Conservation (phyloP, 2,888 invertebrate genomes). For the Drosophila yooni region DNA sequence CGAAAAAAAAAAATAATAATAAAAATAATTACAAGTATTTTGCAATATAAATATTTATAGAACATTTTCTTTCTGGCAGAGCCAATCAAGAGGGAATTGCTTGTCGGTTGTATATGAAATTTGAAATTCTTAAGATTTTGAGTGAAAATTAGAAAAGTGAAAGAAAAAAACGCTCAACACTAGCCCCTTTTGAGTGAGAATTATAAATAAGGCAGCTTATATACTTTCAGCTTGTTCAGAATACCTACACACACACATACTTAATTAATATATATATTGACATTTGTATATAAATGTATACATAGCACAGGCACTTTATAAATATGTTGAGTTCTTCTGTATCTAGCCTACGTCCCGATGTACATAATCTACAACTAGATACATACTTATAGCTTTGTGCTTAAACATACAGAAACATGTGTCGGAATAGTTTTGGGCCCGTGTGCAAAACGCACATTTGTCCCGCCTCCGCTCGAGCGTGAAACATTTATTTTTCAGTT, state of each 20-base stretch:
- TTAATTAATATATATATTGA: conserved; percentile 3
- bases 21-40: conserved; percentile 77
- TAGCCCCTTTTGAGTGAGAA: conserved; percentile 65
- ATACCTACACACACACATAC: background rate
- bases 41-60: conserved; percentile 74
- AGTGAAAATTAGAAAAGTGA: conserved; percentile 57
- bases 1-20: conserved; percentile 49
- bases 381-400: conserved; percentile 18
- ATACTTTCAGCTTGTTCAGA: conserved; percentile 43
- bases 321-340: conserved; percentile 42
- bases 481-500: conserved; percentile 70
- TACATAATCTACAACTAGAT: conserved; percentile 21
- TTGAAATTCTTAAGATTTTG: conserved; percentile 50
- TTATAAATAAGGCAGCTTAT: conserved; percentile 72
- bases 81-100: conserved; percentile 61
- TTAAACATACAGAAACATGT: conserved; percentile 46
- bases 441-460: conserved; percentile 78
- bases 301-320: conserved; percentile 58
- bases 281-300: conserved; percentile 13
- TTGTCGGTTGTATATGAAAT: conserved; percentile 56
- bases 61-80: conserved; percentile 71
- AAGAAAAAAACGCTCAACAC: conserved; percentile 36
- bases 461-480: conserved; percentile 79
- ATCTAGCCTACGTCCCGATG: conserved; percentile 25
- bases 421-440: conserved; percentile 60